A percentile compares a stretch with the other conserved stretches of the same genome.
phyloP scores from a whole-genome alignment of 2,113 vertebrate genomes.

The Gobius niger region DNA sequence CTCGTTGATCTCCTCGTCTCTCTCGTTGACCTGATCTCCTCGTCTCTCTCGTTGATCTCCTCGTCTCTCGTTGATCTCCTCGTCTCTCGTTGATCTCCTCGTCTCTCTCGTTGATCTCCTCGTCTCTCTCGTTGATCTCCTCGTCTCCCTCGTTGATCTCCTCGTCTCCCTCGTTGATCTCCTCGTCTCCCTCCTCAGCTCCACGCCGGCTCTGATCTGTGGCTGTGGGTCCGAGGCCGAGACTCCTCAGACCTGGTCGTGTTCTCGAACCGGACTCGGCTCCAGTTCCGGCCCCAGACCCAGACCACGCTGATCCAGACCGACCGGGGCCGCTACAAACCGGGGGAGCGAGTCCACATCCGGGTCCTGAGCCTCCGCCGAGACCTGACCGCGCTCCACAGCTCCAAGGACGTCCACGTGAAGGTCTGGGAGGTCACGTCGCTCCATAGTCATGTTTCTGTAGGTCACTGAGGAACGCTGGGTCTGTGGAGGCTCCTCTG shows the following conservation, averaged over 20 bases:
- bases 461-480: too few relatives aligned
- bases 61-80: too few relatives aligned
- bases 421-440: background rate
- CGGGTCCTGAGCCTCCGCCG: background rate
- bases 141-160: too few relatives aligned
- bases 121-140: too few relatives aligned
- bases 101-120: too few relatives aligned
- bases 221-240: background rate
- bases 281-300: background rate
- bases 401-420: background rate
- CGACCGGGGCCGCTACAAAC: background rate
- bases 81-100: too few relatives aligned
- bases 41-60: too few relatives aligned
- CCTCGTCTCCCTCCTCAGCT: background rate
- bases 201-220: background rate
- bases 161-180: background rate
- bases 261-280: background rate
- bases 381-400: background rate
- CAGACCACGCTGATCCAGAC: conserved; percentile 9
- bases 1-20: too few relatives aligned
- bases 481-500: too few relatives aligned
- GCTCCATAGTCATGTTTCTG: too few relatives aligned
- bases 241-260: background rate
- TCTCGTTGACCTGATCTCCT: too few relatives aligned
- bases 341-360: background rate